phyloP scores from a whole-genome alignment of 1,140 invertebrate species.

The Andricus grossulariae region DNA sequence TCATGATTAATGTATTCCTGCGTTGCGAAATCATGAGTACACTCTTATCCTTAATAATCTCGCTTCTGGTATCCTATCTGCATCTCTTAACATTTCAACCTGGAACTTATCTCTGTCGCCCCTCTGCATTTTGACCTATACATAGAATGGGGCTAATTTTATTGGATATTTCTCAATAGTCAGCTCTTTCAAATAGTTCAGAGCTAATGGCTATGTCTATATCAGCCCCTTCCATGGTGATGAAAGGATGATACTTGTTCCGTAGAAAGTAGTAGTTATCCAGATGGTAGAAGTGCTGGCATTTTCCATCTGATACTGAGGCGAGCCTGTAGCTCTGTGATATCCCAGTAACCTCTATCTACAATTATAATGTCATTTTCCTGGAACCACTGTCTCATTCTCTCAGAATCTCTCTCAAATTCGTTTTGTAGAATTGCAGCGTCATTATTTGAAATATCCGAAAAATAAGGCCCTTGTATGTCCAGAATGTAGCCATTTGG shows the following conservation, averaged over 20 bases:
- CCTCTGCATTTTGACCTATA: conserved; percentile 33
- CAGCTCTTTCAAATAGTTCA: conserved; percentile 6
- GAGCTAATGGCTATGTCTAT: conserved; percentile 15
- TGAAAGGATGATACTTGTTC: conserved; percentile 34
- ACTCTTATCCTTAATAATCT: neutral
- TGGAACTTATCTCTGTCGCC: neutral
- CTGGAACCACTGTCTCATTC: conserved; percentile 37
- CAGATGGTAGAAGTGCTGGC: conserved; percentile 23
- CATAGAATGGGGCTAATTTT: conserved; percentile 31
- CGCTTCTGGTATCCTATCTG: conserved; percentile 4
- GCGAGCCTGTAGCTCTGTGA: neutral
- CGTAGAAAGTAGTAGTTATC: conserved; percentile 33
- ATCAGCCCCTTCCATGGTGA: conserved; percentile 15
- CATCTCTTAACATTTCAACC: neutral
- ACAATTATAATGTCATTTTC: conserved; percentile 36
- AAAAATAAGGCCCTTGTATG: conserved; percentile 38
- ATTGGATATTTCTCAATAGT: conserved; percentile 37
- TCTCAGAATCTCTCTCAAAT: conserved; percentile 31
- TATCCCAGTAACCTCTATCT: conserved; percentile 39
- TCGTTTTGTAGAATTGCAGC: conserved; percentile 36
- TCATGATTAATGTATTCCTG: conserved; percentile 23
- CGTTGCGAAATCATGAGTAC: conserved; percentile 17
- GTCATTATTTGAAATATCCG: conserved; percentile 36
- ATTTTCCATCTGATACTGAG: conserved; percentile 37
- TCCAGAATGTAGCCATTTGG: conserved; percentile 38